Evolutionary conservation across 2,888 invertebrate genomes (phyloP).

Genomic region (Colostygia pectinataria): DNA sequence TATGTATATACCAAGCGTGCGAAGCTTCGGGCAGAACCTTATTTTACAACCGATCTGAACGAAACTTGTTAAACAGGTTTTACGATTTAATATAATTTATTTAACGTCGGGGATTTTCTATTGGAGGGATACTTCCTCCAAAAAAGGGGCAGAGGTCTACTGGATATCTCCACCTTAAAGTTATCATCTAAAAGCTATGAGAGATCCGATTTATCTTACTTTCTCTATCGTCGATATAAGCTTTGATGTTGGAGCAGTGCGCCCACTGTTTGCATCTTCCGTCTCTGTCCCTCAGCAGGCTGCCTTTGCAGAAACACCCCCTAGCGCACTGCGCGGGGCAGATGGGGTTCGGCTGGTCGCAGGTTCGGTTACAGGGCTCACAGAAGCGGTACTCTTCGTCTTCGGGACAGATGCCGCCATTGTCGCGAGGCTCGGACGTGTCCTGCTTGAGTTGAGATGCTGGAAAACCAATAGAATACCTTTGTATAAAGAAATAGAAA

Average conservation of each 20-base stretch:
- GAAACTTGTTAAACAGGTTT: too few relatives aligned
- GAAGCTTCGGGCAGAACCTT: too few relatives aligned
- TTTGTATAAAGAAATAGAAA: background rate
- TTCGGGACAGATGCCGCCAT: constrained; percentile 46
- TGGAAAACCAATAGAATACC: constrained; percentile 17
- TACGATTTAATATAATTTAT: too few relatives aligned
- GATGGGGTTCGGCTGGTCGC: constrained; percentile 58
- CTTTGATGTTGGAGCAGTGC: constrained; percentile 45
- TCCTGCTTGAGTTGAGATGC: constrained; percentile 43
- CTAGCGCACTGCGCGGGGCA: constrained; percentile 63
- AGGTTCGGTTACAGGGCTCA: constrained; percentile 57
- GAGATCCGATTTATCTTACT: too few relatives aligned
- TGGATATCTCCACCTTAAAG: too few relatives aligned
- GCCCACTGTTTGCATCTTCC: constrained; percentile 51
- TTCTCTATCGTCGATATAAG: constrained; percentile 24
- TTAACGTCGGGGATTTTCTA: too few relatives aligned
- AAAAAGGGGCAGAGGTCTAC: too few relatives aligned
- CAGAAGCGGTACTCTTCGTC: constrained; percentile 64
- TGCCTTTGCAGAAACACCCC: constrained; percentile 63
- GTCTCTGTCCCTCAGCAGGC: constrained; percentile 49
- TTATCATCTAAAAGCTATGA: too few relatives aligned
- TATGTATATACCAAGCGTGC: too few relatives aligned
- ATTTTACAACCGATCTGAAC: too few relatives aligned
- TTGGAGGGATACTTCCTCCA: too few relatives aligned
- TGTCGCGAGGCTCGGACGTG: constrained; percentile 54